phyloP scores from a whole-genome alignment of 2,888 invertebrate genomes.

The Acleris literana region DNA sequence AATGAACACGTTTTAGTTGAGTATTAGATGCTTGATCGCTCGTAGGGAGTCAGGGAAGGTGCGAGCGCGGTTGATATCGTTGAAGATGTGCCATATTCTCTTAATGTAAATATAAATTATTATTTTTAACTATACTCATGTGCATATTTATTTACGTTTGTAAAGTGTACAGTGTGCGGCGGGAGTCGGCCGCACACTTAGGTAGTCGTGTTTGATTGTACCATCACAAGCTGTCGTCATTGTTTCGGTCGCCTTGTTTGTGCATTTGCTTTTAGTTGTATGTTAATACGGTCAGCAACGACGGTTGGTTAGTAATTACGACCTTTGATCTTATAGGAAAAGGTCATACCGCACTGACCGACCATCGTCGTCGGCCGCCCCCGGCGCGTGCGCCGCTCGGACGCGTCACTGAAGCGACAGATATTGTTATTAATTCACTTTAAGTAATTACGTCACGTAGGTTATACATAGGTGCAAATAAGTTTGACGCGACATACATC shows the following conservation, averaged over 20 bases:
- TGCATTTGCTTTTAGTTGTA: conserved; percentile 80
- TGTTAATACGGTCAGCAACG: conserved; percentile 30
- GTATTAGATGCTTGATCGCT: conserved; percentile 58
- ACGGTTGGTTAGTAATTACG: too few species aligned
- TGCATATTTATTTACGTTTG: conserved; percentile 79
- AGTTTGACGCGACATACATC: conserved; percentile 31
- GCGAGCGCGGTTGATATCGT: conserved; percentile 72
- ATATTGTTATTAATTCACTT: conserved; percentile 32
- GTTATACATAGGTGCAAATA: conserved; percentile 36
- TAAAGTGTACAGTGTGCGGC: conserved; percentile 59
- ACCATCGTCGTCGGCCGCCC: too few species aligned
- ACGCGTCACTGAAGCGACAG: conserved; percentile 26
- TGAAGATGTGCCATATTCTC: conserved; percentile 82
- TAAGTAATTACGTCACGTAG: conserved; percentile 33
- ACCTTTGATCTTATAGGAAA: too few species aligned
- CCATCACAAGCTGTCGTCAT: conserved; percentile 67
- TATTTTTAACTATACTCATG: conserved; percentile 69
- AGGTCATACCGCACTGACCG: too few species aligned
- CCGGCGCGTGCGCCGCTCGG: conserved; percentile 6
- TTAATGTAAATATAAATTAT: conserved; percentile 82
- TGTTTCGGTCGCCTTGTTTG: conserved; percentile 72
- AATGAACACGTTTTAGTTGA: conserved; percentile 43
- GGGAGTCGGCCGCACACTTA: conserved; percentile 53
- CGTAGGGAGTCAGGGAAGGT: conserved; percentile 48
- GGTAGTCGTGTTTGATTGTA: conserved; percentile 56